phyloP scores from a whole-genome alignment of 2,797 vertebrate genomes.

The Enteromius fasciolatus region DNA sequence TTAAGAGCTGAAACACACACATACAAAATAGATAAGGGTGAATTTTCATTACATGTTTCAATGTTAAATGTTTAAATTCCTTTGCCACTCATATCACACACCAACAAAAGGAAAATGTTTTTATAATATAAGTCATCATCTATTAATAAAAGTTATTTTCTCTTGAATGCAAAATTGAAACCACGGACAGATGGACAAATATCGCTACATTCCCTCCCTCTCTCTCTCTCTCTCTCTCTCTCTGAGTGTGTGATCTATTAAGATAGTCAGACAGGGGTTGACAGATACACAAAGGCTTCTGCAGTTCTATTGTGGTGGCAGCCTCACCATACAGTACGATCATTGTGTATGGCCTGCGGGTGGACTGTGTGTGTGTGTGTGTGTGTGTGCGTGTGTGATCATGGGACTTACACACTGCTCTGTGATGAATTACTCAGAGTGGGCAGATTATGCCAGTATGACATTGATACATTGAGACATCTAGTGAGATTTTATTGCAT shows the following conservation, averaged over 20 bases:
- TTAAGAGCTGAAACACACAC: neutral
- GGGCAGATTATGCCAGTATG: conserved; percentile 78
- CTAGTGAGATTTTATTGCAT: conserved; percentile 56
- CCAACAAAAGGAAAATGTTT: neutral
- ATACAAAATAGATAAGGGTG: neutral
- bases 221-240: conserved; percentile 42
- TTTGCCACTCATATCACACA: neutral
- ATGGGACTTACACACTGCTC: conserved; percentile 40
- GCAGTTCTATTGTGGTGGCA: conserved; percentile 59
- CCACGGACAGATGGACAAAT: conserved; percentile 21
- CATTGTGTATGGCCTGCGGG: conserved; percentile 64
- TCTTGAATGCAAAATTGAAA: neutral
- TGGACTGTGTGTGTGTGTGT: conserved; percentile 34
- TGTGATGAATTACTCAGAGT: conserved; percentile 56
- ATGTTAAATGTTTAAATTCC: neutral
- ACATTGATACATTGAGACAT: conserved; percentile 83
- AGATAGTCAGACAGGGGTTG: conserved; percentile 57
- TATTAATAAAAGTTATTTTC: neutral
- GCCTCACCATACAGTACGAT: conserved; percentile 73
- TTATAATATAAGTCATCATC: too few relatives aligned
- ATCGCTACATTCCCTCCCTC: conserved; percentile 8
- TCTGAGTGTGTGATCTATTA: conserved; percentile 58
- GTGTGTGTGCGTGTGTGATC: conserved; percentile 38
- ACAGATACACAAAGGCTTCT: conserved; percentile 61
- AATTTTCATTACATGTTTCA: neutral